A percentile compares a stretch with the other conserved stretches of the same genome.
These are phyloP conservation scores for Cheirogaleus major DNA, from an alignment of 2,797 vertebrate species.

Conservation along the genomic window DNA sequence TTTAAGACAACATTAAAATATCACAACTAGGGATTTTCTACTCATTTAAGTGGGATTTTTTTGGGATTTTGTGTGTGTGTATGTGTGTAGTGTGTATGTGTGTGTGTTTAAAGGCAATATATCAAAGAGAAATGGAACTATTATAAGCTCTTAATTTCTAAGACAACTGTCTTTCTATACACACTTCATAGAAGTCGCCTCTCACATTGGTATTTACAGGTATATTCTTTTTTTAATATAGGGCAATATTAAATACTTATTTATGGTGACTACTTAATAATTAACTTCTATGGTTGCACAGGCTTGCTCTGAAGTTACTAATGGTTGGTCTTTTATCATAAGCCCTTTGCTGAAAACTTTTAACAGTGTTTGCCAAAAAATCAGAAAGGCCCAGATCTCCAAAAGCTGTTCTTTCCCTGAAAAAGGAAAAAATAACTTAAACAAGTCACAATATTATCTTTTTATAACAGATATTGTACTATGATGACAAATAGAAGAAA, in stretches of 20 bases:
- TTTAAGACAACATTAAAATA: background rate
- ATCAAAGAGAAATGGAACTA: constrained; percentile 42
- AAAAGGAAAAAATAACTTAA: background rate
- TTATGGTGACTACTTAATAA: background rate
- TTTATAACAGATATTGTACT: background rate
- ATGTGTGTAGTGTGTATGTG: background rate
- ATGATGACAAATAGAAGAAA: background rate
- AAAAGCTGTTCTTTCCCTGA: background rate
- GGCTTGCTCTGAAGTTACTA: background rate
- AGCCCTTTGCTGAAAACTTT: background rate
- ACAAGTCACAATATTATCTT: background rate
- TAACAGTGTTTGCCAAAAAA: background rate
- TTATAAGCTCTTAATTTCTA: background rate
- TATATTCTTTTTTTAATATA: background rate
- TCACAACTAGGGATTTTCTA: background rate
- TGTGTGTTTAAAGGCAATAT: background rate
- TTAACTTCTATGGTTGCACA: background rate
- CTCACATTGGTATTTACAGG: background rate
- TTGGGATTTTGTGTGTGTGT: background rate
- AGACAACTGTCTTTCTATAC: background rate
- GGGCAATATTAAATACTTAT: background rate
- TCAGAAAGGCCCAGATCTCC: background rate
- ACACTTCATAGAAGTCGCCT: background rate
- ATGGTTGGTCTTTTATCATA: background rate
- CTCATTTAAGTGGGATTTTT: background rate